Base-by-base conservation (phyloP, 2,888 invertebrate genomes). In the Odontothrips loti region DNA sequence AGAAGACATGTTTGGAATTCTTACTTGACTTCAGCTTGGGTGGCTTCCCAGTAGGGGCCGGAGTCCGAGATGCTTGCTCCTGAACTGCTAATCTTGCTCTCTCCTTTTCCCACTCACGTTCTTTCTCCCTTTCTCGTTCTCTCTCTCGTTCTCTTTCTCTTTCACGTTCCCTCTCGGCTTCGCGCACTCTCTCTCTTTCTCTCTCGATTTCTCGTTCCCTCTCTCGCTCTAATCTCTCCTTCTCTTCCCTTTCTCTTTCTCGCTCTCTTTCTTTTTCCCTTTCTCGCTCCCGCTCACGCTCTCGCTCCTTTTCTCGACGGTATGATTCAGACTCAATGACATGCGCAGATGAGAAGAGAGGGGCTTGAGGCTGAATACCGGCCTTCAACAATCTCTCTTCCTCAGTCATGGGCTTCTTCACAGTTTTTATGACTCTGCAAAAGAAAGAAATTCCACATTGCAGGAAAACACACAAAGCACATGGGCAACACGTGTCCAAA, bases 41-140 rank as follows among this genome's bases (percentile, higher is more conserved):
- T 75, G 68, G 68, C n/a, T 58, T 58, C n/a, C 17, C 58, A 58
- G 58, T 20, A 15, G 15, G 15, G 58, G 20, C 58, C 17, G 58
- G 58, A 58, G 58, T 58, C 68, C 68, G 68, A 75, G 68, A 75
- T 75, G 68, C 27, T 75, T 75, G 68, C 11, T 75, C 68, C 27
- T 23, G 68, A 27, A 27, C 68, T 27, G 68, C 68, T 27, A 75
- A 27, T 75, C 68, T 75, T 27, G 68, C 68, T 75, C 27, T 75
- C 27, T 75, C 68, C 27, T 75, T 75, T 75, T 75, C 68, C 68
- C 68, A 27, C 27, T 75, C 68, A 27, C 68, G 23, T 27, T 75
- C 68, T 27, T 27, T 75, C 27, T 75, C 68, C 9, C 2, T 58
- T 58, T 75, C 68, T 27, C 68, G 27, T 75, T 68, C 68, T 23